Evolutionary conservation across 2,113 vertebrate species (phyloP).

Genomic region (Ahaetulla prasina): DNA sequence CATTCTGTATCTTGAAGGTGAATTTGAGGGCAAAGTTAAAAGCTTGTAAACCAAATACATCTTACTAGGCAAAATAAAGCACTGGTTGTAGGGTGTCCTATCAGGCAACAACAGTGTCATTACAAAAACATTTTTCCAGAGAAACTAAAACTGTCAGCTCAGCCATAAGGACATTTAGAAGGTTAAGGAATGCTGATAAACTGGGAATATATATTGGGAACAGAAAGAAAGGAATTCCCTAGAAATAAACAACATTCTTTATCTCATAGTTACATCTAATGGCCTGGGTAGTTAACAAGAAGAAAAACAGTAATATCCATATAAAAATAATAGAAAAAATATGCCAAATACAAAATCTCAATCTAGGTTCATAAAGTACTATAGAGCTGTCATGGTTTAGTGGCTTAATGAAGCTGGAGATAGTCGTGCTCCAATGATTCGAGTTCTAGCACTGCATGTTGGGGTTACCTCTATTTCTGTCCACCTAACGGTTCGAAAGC

Average conservation of each 20-base stretch:
- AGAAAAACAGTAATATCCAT: no score
- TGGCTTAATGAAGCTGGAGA: no score
- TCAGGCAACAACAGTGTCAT: not conserved
- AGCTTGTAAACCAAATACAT: not conserved
- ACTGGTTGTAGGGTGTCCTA: not conserved
- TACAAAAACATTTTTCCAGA: not conserved
- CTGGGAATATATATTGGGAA: not conserved
- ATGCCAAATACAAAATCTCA: no score
- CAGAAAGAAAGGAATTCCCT: not conserved
- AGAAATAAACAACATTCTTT: not conserved
- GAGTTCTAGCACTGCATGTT: no score
- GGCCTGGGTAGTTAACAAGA: not conserved
- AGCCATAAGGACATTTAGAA: not conserved
- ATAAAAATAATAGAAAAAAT: no score
- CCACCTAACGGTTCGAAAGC: no score
- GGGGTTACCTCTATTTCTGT: no score
- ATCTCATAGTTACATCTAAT: not conserved
- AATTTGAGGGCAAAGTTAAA: not conserved
- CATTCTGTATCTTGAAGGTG: not conserved
- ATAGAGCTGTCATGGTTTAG: no score
- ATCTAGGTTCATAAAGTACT: no score
- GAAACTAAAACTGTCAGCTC: not conserved
- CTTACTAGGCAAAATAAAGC: not conserved
- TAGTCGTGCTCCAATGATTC: no score
- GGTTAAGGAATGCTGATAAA: not conserved